Conservation (phyloP, 2,888 invertebrate species). For the Sinodicranocentrus sp. region DNA sequence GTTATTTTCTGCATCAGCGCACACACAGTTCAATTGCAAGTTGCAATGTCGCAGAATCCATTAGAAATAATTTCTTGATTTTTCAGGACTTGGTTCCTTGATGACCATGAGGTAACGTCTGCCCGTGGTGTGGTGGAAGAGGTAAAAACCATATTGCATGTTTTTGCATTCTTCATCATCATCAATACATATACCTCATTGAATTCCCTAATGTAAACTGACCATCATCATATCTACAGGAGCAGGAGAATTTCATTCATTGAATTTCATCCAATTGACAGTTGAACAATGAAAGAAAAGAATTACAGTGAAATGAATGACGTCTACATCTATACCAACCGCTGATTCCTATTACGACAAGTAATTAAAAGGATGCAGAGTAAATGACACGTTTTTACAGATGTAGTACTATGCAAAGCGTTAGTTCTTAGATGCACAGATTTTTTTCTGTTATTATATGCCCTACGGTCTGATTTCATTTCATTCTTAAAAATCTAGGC, state of each 20-base stretch:
- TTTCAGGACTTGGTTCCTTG: neutral
- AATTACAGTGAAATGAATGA: conserved; percentile 53
- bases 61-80: conserved; percentile 16
- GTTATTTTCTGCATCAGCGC: neutral
- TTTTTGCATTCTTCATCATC: conserved; percentile 5
- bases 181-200: too few species aligned
- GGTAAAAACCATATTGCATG: neutral
- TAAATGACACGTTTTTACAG: conserved; percentile 9
- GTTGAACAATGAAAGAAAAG: conserved; percentile 38
- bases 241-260: conserved; percentile 9
- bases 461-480: too few species aligned
- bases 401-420: too few species aligned
- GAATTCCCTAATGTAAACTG: neutral
- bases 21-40: neutral
- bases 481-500: too few species aligned
- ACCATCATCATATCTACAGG: neutral
- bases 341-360: conserved; percentile 32
- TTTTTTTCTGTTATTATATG: too few species aligned
- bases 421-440: too few species aligned
- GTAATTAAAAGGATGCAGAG: conserved; percentile 52
- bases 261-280: conserved; percentile 44
- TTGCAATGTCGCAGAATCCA: conserved; percentile 6
- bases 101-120: conserved; percentile 53
- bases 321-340: conserved; percentile 49
- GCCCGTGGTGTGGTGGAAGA: neutral